A percentile compares a stretch with the other conserved stretches of the same genome.
These are phyloP conservation scores for Willowsia nigromaculata DNA, from an alignment of 2,888 invertebrate species.

Conservation along the genomic window DNA sequence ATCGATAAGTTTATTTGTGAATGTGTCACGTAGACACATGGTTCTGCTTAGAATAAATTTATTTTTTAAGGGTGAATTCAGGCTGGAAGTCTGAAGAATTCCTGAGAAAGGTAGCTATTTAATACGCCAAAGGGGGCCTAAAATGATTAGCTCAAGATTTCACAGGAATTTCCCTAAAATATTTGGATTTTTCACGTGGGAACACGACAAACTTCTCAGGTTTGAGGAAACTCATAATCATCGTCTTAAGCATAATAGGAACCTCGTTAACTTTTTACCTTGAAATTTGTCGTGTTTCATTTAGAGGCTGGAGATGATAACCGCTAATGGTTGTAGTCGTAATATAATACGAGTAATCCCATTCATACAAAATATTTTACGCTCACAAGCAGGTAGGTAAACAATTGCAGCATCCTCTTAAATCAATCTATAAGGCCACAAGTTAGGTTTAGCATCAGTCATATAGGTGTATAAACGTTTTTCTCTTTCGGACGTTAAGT, in stretches of 20 bases:
- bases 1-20: neutral
- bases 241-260: neutral
- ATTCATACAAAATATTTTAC: neutral
- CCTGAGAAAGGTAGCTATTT: neutral
- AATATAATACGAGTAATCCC: neutral
- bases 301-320: neutral
- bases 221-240: neutral
- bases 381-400: neutral
- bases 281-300: constrained; percentile 48
- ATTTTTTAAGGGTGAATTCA: neutral
- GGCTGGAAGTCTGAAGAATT: constrained; percentile 2
- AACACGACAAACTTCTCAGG: neutral
- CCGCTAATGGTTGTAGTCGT: neutral
- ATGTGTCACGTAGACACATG: neutral
- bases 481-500: neutral
- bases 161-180: constrained; percentile 31
- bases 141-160: neutral
- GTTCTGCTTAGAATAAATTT: neutral
- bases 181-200: neutral
- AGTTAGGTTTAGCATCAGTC: neutral
- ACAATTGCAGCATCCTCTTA: constrained; percentile 10
- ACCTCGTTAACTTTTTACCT: constrained; percentile 57
- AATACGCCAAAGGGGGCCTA: neutral
- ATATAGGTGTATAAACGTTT: neutral
- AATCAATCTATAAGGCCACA: constrained; percentile 14